phyloP scores from a whole-genome alignment of 2,797 vertebrate species.

The Pipistrellus kuhlii region DNA sequence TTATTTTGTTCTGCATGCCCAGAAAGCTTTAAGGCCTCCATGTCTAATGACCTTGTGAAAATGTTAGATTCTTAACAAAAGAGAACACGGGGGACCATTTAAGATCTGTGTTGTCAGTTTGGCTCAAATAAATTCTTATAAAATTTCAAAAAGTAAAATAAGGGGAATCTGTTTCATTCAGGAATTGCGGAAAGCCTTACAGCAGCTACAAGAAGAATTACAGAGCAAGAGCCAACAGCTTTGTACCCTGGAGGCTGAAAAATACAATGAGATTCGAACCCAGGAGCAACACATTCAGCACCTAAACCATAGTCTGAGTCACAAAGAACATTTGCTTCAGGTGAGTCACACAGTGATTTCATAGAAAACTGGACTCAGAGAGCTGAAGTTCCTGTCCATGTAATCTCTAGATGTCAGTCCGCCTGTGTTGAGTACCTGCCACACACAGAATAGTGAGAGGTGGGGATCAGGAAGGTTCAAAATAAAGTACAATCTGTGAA shows the following conservation, averaged over 20 bases:
- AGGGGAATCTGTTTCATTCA: constrained; percentile 79
- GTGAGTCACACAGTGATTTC: constrained; percentile 84
- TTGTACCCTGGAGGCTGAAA: constrained; percentile 86
- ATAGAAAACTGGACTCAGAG: neutral
- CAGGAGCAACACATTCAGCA: constrained; percentile 88
- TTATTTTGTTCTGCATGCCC: neutral
- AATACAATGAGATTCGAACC: constrained; percentile 85
- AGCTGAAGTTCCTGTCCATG: neutral
- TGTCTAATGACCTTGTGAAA: neutral
- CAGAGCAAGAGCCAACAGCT: constrained; percentile 90
- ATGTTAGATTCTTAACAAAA: constrained; percentile 28
- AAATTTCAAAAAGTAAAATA: neutral
- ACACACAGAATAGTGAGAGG: neutral
- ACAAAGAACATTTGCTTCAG: constrained; percentile 92
- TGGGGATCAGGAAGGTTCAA: neutral
- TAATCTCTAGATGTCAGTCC: neutral
- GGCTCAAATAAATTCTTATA: neutral
- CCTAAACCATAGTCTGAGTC: constrained; percentile 89
- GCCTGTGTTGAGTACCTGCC: neutral
- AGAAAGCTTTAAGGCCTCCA: neutral
- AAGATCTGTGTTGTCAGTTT: neutral
- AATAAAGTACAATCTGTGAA: neutral
- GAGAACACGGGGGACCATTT: neutral
- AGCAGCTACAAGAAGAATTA: constrained; percentile 88
- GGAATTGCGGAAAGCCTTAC: constrained; percentile 92